Percentiles rank a stretch among this genome's conserved stretches.
These are phyloP conservation scores for Adelphocoris suturalis DNA, from an alignment of 2,888 invertebrate genomes.

Conservation along the genomic window DNA sequence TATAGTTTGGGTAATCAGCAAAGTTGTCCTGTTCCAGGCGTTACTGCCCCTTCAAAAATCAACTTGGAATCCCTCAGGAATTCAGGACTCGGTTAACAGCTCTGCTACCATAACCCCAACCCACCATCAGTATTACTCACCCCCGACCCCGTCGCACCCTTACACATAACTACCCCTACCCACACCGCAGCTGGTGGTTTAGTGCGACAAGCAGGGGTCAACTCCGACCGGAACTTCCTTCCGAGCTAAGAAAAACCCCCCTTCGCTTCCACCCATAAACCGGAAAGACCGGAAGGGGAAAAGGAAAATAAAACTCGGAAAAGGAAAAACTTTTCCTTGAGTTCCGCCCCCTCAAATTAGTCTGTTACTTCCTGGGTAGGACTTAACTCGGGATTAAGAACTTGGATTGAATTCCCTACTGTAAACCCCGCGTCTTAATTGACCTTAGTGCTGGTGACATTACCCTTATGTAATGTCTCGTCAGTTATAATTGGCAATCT, in stretches of 20 bases:
- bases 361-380: background rate
- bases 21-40: background rate
- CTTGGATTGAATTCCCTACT: conserved; percentile 27
- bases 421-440: background rate
- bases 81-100: background rate
- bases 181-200: background rate
- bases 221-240: background rate
- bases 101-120: background rate
- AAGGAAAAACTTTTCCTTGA: background rate
- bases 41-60: background rate
- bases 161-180: background rate
- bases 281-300: background rate
- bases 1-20: too few relatives aligned
- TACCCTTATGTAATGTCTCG: background rate
- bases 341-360: conserved; percentile 19
- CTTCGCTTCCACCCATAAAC: background rate
- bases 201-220: conserved; percentile 25
- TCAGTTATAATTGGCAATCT: background rate
- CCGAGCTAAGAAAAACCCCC: background rate
- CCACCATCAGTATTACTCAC: conserved; percentile 21
- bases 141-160: background rate
- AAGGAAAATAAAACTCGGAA: conserved; percentile 1
- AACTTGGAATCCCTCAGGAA: conserved; percentile 21
- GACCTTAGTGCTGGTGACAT: background rate
- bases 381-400: conserved; percentile 8